Evolutionary conservation across 2,797 vertebrate species (phyloP), one percentile per base, ranked within the genome.

Genomic region (Enteromius mattozi): DNA sequence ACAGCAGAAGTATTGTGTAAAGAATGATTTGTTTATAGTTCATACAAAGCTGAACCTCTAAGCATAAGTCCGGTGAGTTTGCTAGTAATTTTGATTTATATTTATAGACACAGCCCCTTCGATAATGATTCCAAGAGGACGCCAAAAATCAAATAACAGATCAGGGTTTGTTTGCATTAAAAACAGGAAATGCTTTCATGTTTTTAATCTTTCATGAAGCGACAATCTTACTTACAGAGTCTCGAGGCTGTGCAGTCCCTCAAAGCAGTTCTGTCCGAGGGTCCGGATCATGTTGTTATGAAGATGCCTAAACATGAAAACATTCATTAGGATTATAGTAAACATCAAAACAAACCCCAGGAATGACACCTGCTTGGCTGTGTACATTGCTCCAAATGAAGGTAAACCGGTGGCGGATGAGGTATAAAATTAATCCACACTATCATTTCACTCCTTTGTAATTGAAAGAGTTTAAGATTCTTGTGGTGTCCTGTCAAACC

Each of bases 211-310:
- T 71, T 84, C 6, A 47, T 21, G 49, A 82, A 65, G 61, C 47
- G 70, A 30, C 2, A 27, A 70, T 81, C 51, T 87, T 93, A 99
- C 98, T 98, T 92, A 99, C 98, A 99, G 93, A n/a, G 97, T 99
- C 93, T 99, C 98, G 92, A 99, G 90, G 91, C 94, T 98, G 89
- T 95, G 95, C 89, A 99, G 95, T 88, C 98, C 98, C 88, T 98
- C 97, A 42, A 99, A 98, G 91, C 97, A 96, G 16, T 96, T 96
- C 80, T 94, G 92, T 72, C 96, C 97, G 91, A 98, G 94, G 83
- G 91, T 96, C 89, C 96, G 95, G 94, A 99, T 98, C 87, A 93
- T 95, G 93, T 99, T 99, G 95, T 99, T 99, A 90, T 98, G 98
- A 89, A 99, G 96, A 92, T 99, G 98, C 85, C 98, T 99, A 94